Percentiles rank a stretch among this genome's conserved stretches.
Evolutionary conservation across 1,140 invertebrate genomes (phyloP).

Genomic region (Drosophila leontia): DNA sequence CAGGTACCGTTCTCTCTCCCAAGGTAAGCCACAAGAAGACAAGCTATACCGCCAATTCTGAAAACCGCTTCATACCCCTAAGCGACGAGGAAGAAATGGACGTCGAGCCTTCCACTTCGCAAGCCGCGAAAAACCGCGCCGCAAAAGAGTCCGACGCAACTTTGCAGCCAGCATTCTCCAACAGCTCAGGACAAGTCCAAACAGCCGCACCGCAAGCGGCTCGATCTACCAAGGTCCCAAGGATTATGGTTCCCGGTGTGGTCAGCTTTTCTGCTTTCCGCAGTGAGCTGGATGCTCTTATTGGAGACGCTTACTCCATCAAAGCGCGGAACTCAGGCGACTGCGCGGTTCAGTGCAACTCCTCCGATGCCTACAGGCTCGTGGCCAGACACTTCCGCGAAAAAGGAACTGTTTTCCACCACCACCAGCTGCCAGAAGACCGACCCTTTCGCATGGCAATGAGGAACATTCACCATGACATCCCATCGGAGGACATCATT

Average conservation of each 20-base stretch:
- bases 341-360: background rate
- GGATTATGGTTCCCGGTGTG: conserved; percentile 12
- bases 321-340: background rate
- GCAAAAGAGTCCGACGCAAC: background rate
- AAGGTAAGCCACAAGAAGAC: no score
- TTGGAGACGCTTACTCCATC: no score
- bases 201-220: background rate
- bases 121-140: background rate
- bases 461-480: no score
- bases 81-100: no score
- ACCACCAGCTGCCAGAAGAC: no score
- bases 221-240: conserved; percentile 3
- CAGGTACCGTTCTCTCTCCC: background rate
- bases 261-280: conserved; percentile 9
- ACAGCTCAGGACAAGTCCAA: conserved; percentile 2
- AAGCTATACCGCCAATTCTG: background rate
- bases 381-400: background rate
- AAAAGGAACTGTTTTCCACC: no score
- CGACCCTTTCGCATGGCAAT: no score
- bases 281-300: conserved; percentile 1
- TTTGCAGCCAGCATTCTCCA: background rate
- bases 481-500: no score
- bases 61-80: background rate
- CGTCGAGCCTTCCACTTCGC: background rate
- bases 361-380: background rate